These are phyloP conservation scores for Benitochromis conjunctus DNA, from an alignment of 2,113 vertebrate genomes.

Conservation along the genomic window DNA sequence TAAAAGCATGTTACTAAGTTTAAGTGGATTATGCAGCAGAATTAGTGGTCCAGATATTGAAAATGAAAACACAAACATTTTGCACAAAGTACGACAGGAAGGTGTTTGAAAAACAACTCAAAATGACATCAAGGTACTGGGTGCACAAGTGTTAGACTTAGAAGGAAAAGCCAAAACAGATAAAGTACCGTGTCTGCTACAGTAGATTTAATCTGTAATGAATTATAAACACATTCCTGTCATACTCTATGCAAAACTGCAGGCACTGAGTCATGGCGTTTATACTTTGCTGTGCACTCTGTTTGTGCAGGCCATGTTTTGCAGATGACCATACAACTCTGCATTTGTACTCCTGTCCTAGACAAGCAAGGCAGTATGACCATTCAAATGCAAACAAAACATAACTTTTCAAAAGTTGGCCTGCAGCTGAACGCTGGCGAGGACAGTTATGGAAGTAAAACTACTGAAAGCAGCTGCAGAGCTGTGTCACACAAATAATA, in stretches of 20 bases:
- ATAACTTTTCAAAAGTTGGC: background rate
- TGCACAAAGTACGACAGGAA: too few species aligned
- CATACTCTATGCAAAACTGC: background rate
- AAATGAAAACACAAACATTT: background rate
- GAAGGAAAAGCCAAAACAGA: background rate
- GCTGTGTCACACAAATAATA: background rate
- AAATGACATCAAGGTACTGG: background rate
- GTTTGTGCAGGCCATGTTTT: background rate
- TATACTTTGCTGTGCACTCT: background rate
- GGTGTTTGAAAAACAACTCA: background rate
- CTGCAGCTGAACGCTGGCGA: background rate
- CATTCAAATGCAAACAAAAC: background rate
- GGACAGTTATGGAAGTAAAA: background rate
- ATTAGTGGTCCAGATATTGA: background rate
- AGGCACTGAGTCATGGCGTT: background rate
- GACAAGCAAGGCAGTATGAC: background rate
- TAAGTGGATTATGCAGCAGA: background rate
- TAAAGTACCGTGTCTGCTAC: background rate
- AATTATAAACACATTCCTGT: conserved; percentile 1
- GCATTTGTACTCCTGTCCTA: background rate
- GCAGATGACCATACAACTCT: background rate
- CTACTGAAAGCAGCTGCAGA: background rate
- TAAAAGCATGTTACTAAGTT: background rate
- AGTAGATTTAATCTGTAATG: background rate
- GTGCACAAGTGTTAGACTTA: background rate